phyloP scores from a whole-genome alignment of 64 coral and sea anemone genomes.

The Pocillopora verrucosa region DNA sequence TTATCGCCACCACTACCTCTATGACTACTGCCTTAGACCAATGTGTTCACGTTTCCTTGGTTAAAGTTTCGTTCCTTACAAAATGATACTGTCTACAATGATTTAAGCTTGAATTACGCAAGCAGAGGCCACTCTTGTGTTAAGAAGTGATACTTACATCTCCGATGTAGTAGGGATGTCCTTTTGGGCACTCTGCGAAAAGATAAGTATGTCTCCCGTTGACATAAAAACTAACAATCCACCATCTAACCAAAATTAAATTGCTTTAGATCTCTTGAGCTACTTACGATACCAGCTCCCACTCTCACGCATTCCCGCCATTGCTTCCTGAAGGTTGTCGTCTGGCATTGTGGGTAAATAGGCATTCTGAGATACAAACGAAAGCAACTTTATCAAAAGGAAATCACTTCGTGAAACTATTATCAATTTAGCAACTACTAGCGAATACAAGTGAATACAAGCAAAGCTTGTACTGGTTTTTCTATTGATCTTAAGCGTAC shows the following conservation, averaged over 20 bases:
- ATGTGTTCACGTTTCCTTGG: too few relatives aligned
- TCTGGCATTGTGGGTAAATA: constrained; percentile 62
- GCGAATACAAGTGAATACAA: too few relatives aligned
- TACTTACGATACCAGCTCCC: constrained; percentile 63
- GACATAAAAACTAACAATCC: not conserved
- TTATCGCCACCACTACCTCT: too few relatives aligned
- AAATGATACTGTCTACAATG: too few relatives aligned
- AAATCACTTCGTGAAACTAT: not conserved
- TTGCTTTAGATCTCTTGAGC: not conserved
- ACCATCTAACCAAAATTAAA: not conserved
- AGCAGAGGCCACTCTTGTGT: too few relatives aligned
- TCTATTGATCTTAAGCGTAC: not conserved
- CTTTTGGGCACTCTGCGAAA: constrained; percentile 40
- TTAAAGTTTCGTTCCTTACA: too few relatives aligned
- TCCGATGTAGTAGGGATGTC: constrained; percentile 56
- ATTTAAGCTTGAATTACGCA: too few relatives aligned
- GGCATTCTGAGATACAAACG: constrained; percentile 18
- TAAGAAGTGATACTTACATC: constrained; percentile 32
- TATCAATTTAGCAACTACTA: too few relatives aligned
- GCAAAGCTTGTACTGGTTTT: too few relatives aligned
- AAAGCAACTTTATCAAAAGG: not conserved
- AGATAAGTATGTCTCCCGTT: not conserved
- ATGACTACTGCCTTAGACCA: too few relatives aligned
- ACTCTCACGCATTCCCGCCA: constrained; percentile 28
- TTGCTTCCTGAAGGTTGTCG: constrained; percentile 50